Base-by-base conservation (phyloP, 2,888 invertebrate genomes). In the Mamestra brassicae region DNA sequence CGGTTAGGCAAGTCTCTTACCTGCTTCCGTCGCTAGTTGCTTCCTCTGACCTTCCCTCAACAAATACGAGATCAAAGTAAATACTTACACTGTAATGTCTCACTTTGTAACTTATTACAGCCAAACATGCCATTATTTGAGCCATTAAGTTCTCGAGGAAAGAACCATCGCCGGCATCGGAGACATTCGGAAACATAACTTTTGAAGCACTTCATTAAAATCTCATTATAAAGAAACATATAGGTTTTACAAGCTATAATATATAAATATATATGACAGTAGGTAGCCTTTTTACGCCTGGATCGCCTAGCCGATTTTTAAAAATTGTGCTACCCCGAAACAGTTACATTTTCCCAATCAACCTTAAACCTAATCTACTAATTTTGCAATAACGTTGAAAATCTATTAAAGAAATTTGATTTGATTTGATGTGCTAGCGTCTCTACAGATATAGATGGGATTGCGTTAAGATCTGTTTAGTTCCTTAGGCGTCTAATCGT, bases 31-130 rank as follows among this genome's bases (percentile, higher is more conserved):
- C 13, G 1, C 45, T 3, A 55, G 5, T 50, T 17, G 4, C 8
- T 47, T 77, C 42, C 60, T 45, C 26, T 36, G 6, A 47, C 50
- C 17, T 79, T 72, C 57, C 17, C 26, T n/a, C 17, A 11, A 50
- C 15, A 75, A 64, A 52, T 64, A 50, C 15, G 7, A 45, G 7
- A 60, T 11, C 55, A 74, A 74, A 71, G n/a, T 63, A 63, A 15
- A 47, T 42, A 80, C 45, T 62, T 52, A 76, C 83, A 34, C 66
- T 82, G 71, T 71, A 77, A 52, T 68, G 64, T 68, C 36, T 65
- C 47, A 79, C 83, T 83, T 83, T 83, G 80, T 83, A 50, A 83
- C 62, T 79, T 65, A 79, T 73, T 70, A 64, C 58, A 67, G 15
- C 38, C 45, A 54, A 84, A 58, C 84, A 80, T 70, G 80, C 74